Conservation (phyloP, 2,888 invertebrate genomes). For the Iphiclides podalirius region DNA sequence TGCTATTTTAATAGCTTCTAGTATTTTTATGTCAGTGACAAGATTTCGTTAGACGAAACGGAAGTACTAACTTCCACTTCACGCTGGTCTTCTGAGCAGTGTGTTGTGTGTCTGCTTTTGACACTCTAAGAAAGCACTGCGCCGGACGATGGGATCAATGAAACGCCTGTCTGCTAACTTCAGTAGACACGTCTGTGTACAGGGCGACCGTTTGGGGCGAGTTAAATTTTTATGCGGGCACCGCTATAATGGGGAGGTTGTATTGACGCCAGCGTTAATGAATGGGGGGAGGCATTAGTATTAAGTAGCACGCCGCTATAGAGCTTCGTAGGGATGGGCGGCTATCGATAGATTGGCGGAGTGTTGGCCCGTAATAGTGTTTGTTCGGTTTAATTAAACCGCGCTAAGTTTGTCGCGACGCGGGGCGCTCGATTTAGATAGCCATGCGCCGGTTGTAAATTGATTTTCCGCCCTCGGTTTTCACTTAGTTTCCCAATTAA, state of each 20-base stretch:
- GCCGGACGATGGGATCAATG: neutral
- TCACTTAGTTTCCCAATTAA: too few relatives aligned
- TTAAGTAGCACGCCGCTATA: constrained; percentile 42
- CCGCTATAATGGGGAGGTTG: constrained; percentile 43
- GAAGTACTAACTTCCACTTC: too few relatives aligned
- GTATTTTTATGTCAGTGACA: too few relatives aligned
- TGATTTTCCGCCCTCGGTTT: too few relatives aligned
- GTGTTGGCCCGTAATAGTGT: constrained; percentile 18
- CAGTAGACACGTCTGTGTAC: constrained; percentile 3
- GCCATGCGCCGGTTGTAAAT: neutral
- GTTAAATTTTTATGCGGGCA: constrained; percentile 52
- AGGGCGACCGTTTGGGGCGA: constrained; percentile 30
- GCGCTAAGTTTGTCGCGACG: constrained; percentile 13
- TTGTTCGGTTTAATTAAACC: constrained; percentile 20
- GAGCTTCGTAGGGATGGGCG: constrained; percentile 39
- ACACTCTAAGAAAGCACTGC: too few relatives aligned
- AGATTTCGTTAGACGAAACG: too few relatives aligned
- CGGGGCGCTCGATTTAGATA: constrained; percentile 2
- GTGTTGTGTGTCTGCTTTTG: too few relatives aligned
- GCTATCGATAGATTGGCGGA: constrained; percentile 36
- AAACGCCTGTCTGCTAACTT: constrained; percentile 6
- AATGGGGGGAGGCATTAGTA: constrained; percentile 38
- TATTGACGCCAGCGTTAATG: constrained; percentile 37
- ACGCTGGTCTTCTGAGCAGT: too few relatives aligned
- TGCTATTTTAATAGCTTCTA: too few relatives aligned